Base-by-base conservation (phyloP, 2,888 invertebrate genomes). In the Chirona hameri region DNA sequence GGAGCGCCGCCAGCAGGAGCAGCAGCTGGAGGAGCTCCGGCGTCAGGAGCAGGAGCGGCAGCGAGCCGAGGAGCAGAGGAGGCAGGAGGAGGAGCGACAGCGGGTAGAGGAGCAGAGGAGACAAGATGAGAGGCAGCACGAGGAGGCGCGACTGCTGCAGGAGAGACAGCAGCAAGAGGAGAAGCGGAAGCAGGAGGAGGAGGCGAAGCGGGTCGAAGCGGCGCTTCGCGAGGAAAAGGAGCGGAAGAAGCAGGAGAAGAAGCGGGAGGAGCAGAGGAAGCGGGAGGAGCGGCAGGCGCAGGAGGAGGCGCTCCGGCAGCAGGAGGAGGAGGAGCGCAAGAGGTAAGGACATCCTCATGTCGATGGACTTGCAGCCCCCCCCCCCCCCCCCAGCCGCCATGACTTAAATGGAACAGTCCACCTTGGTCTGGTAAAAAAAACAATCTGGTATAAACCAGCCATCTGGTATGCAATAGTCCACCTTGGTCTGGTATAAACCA, bases 321-420 rank as follows among this genome's bases (percentile, higher is more conserved):
- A 81, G 46, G 87, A 90, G 84, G 90, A 89, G 85, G 88, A 89
- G 83, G 88, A 90, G 84, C 88, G 87, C 90, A 87, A 87, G 90
- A 87, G 88, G 87, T 87, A 87, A 84, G 87, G 88, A 18, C 52
- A 39, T 39, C 7, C 39, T 39, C 39, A 7, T 39, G 39, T 39
- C 39, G 39, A 39, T 39, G 39, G 39, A 7, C 39, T 39, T 5
- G 2, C 39, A 39, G 39, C n/a, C n/a, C n/a, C n/a, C n/a, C n/a
- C n/a, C n/a, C n/a, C n/a, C n/a, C n/a, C n/a, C n/a, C 39, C 39
- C 39, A 39, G 39, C 39, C 39, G 39, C 7, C 39, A 39, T 39
- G 39, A 39, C 4, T 39, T n/a, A n/a, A n/a, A n/a, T n/a, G n/a
- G n/a, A n/a, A n/a, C n/a, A n/a, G n/a, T n/a, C n/a, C n/a, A n/a